phyloP scores from a whole-genome alignment of 1,140 invertebrate species.

The Drosophila sturtevanti region DNA sequence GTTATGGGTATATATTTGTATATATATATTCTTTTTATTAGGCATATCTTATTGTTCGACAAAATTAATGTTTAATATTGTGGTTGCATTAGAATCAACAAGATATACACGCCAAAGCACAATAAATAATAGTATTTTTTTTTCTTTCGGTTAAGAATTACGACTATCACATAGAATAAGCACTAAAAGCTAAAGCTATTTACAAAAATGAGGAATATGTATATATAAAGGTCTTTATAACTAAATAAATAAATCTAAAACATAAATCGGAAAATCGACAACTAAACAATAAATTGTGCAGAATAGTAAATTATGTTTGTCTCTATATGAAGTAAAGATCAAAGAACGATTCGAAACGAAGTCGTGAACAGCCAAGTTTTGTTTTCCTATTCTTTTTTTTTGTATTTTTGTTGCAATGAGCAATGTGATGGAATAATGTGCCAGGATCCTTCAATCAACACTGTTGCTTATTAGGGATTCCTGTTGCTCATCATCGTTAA shows the following conservation, averaged over 20 bases:
- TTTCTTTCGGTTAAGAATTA: constrained; percentile 31
- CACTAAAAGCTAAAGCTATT: constrained; percentile 63
- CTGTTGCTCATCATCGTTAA: constrained; percentile 89
- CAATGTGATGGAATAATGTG: constrained; percentile 56
- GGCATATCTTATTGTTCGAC: constrained; percentile 15
- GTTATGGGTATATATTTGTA: constrained; percentile 1
- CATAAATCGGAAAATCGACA: constrained; percentile 47
- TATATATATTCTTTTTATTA: constrained; percentile 13
- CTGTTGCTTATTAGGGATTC: constrained; percentile 88
- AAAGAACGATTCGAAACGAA: constrained; percentile 79
- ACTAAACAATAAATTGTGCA: constrained; percentile 39
- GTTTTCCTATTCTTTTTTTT: constrained; percentile 46
- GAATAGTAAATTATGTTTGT: constrained; percentile 53
- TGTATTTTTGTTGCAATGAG: constrained; percentile 60
- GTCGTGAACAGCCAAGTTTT: constrained; percentile 79
- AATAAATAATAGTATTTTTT: constrained; percentile 24
- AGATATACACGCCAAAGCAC: constrained; percentile 20
- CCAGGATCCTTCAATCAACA: constrained; percentile 37
- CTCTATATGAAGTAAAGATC: constrained; percentile 50
- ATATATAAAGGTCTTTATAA: constrained; percentile 39
- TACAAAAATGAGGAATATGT: constrained; percentile 41
- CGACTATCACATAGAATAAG: constrained; percentile 74
- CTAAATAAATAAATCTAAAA: constrained; percentile 52
- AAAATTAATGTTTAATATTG: constrained; percentile 3
- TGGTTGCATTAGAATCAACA: constrained; percentile 15